Evolutionary conservation across 2,888 invertebrate genomes (phyloP).

Genomic region (Brachylomia viminalis): DNA sequence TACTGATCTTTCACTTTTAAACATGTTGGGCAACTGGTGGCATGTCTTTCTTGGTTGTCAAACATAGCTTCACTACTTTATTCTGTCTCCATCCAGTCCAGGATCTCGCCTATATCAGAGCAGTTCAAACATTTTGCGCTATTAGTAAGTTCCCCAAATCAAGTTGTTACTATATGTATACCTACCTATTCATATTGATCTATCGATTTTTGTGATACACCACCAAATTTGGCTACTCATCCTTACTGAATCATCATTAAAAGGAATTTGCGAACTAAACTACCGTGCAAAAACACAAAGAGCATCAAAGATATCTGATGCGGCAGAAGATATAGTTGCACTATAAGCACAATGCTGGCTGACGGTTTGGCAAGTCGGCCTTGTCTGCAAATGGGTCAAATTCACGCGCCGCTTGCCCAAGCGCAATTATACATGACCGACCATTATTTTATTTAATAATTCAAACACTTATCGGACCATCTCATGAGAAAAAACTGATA

Average conservation of each 20-base stretch:
- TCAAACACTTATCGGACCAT: conserved; percentile 79
- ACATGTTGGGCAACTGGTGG: no score
- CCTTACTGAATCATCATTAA: neutral
- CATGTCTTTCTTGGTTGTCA: no score
- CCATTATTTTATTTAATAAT: conserved; percentile 85
- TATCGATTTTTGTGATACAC: neutral
- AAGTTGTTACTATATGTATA: no score
- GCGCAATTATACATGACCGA: conserved; percentile 83
- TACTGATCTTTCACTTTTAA: no score
- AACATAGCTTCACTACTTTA: neutral
- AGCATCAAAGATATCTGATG: conserved; percentile 61
- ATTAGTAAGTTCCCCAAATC: no score
- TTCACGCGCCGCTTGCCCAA: conserved; percentile 82
- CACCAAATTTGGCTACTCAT: neutral
- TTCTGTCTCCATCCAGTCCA: neutral
- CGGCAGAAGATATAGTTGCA: conserved; percentile 71
- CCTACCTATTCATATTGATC: neutral
- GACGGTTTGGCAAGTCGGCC: conserved; percentile 82
- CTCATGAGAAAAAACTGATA: conserved; percentile 67
- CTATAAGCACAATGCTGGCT: conserved; percentile 70
- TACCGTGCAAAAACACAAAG: conserved; percentile 27
- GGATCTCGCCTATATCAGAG: neutral
- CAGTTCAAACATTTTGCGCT: no score
- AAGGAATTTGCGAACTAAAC: conserved; percentile 14
- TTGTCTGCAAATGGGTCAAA: conserved; percentile 83